These are phyloP conservation scores for Catharus ustulatus DNA, from an alignment of 2,797 vertebrate species.

Conservation along the genomic window DNA sequence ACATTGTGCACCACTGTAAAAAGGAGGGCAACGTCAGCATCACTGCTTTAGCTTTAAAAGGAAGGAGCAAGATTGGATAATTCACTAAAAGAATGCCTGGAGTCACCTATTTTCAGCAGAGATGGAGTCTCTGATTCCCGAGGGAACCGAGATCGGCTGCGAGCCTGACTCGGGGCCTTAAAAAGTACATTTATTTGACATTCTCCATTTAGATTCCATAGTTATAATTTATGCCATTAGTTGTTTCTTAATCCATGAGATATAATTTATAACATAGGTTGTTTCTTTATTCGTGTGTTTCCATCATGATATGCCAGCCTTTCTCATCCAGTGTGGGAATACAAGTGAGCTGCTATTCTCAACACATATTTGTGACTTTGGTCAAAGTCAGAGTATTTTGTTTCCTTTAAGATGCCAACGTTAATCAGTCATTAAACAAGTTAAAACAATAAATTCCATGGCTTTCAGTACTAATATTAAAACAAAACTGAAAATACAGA, in stretches of 20 bases:
- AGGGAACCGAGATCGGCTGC: not conserved
- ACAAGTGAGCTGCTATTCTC: slow-evolving; percentile 9
- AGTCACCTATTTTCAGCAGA: not conserved
- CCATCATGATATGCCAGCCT: not conserved
- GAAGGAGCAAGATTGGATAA: not conserved
- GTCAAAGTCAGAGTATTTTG: slow-evolving; percentile 23
- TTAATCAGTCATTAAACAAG: slow-evolving; percentile 18
- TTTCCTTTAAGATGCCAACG: slow-evolving; percentile 26
- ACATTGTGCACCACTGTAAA: not conserved
- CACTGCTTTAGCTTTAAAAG: not conserved
- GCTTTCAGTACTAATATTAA: slow-evolving; percentile 23
- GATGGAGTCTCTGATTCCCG: not conserved
- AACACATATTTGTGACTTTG: slow-evolving; percentile 26
- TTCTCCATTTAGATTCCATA: not conserved
- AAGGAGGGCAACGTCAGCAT: not conserved
- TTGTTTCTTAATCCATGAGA: not conserved
- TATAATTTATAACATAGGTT: not conserved
- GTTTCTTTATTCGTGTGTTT: not conserved
- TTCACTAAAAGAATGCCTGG: not conserved
- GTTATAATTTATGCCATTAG: slow-evolving; percentile 3
- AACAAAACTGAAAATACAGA: slow-evolving; percentile 11
- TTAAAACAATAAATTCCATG: slow-evolving; percentile 5
- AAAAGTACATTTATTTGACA: not conserved
- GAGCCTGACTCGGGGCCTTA: not conserved
- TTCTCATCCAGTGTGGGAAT: slow-evolving; percentile 33